These are phyloP conservation scores for Pristionchus maxplancki DNA, from an alignment of 2,888 invertebrate genomes.

Conservation along the genomic window DNA sequence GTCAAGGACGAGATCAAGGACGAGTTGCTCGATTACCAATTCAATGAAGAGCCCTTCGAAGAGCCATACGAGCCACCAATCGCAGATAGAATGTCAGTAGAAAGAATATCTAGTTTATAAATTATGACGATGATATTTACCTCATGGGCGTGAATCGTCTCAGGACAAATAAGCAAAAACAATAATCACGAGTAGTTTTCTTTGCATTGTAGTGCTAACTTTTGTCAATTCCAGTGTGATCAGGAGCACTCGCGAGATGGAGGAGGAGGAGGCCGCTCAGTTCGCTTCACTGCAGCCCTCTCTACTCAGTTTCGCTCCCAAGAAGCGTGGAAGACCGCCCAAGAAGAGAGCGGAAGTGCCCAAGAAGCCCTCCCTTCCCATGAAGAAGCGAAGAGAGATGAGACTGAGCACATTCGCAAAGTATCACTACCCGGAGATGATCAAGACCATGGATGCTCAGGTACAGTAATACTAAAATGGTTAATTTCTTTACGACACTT, in stretches of 20 bases:
- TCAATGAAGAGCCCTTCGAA: not conserved
- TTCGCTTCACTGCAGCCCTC: too few relatives aligned
- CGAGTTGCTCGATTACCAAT: not conserved
- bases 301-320: too few relatives aligned
- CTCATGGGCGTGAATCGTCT: too few relatives aligned
- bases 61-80: not conserved
- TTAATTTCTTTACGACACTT: too few relatives aligned
- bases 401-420: not conserved
- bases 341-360: not conserved
- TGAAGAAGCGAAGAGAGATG: not conserved
- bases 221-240: not conserved
- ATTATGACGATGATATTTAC: too few relatives aligned
- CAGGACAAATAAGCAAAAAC: too few relatives aligned
- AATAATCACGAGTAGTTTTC: too few relatives aligned
- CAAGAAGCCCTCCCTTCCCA: not conserved
- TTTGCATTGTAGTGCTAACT: too few relatives aligned
- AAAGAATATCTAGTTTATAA: not conserved
- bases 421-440: not conserved
- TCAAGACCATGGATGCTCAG: not conserved
- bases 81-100: not conserved
- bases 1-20: not conserved
- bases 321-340: not conserved
- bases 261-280: not conserved
- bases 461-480: not conserved
- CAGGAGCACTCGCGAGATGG: not conserved